Evolutionary conservation across 1,140 invertebrate species (phyloP).

Genomic region (Drosophila nasuta): DNA sequence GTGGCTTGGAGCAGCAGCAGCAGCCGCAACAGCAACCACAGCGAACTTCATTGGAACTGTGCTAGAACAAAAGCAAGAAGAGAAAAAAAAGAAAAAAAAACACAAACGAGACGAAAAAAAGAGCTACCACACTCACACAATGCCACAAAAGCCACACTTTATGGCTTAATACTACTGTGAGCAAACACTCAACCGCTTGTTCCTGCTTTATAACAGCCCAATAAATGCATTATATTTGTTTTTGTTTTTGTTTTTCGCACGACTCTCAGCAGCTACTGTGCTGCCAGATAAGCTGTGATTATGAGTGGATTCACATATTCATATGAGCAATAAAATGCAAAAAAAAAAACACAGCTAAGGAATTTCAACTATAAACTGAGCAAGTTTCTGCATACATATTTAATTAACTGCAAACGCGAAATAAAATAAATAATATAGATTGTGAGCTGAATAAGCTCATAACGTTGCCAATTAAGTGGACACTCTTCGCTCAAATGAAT

Average conservation of each 20-base stretch:
- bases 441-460: background rate
- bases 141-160: slow-evolving; percentile 66
- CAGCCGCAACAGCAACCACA: slow-evolving; percentile 23
- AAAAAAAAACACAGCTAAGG: background rate
- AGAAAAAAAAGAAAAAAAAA: slow-evolving; percentile 13
- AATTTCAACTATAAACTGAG: slow-evolving; percentile 7
- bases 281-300: slow-evolving; percentile 24
- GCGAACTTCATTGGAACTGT: slow-evolving; percentile 66
- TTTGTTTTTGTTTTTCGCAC: slow-evolving; percentile 26
- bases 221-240: slow-evolving; percentile 79
- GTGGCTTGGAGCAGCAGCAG: slow-evolving; percentile 50
- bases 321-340: slow-evolving; percentile 23
- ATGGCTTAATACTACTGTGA: slow-evolving; percentile 70
- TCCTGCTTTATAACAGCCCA: slow-evolving; percentile 71
- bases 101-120: slow-evolving; percentile 30
- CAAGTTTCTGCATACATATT: no score
- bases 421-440: background rate
- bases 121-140: slow-evolving; percentile 32
- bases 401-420: background rate
- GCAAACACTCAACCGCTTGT: slow-evolving; percentile 29
- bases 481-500: slow-evolving; percentile 8
- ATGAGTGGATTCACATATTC: background rate
- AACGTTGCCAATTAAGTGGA: slow-evolving; percentile 10
- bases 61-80: slow-evolving; percentile 53
- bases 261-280: slow-evolving; percentile 73